phyloP scores from a whole-genome alignment of 2,113 vertebrate species.

The Cathartes aura region DNA sequence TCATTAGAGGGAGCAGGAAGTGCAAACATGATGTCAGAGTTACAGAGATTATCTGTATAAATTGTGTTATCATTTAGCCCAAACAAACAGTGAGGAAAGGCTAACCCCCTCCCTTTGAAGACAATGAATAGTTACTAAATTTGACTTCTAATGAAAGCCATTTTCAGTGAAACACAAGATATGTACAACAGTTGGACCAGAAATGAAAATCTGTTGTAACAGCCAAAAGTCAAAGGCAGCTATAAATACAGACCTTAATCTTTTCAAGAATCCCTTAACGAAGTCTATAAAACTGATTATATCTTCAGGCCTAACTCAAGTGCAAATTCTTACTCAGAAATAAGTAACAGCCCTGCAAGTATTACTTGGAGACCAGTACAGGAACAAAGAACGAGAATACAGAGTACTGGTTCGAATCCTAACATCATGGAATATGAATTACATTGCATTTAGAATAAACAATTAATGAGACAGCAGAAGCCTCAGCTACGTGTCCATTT shows the following conservation, averaged over 20 bases:
- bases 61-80: conserved; percentile 47
- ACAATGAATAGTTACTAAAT: background rate
- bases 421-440: background rate
- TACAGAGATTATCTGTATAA: conserved; percentile 18
- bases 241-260: conserved; percentile 43
- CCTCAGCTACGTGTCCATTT: background rate
- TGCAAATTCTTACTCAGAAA: conserved; percentile 38
- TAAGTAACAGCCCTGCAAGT: background rate
- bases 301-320: conserved; percentile 32
- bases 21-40: conserved; percentile 24
- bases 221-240: conserved; percentile 63
- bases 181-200: conserved; percentile 2
- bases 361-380: background rate
- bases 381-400: background rate
- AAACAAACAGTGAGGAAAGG: conserved; percentile 36
- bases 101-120: conserved; percentile 2
- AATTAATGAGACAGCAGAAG: conserved; percentile 32
- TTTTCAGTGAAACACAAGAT: conserved; percentile 15
- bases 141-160: conserved; percentile 21
- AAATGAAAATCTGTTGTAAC: conserved; percentile 12
- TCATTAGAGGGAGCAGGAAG: conserved; percentile 40
- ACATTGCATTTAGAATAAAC: conserved; percentile 6
- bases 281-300: conserved; percentile 57
- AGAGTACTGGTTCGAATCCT: background rate
- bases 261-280: conserved; percentile 33